These are phyloP conservation scores for Amiota communis DNA, from an alignment of 2,888 invertebrate genomes.

Conservation along the genomic window DNA sequence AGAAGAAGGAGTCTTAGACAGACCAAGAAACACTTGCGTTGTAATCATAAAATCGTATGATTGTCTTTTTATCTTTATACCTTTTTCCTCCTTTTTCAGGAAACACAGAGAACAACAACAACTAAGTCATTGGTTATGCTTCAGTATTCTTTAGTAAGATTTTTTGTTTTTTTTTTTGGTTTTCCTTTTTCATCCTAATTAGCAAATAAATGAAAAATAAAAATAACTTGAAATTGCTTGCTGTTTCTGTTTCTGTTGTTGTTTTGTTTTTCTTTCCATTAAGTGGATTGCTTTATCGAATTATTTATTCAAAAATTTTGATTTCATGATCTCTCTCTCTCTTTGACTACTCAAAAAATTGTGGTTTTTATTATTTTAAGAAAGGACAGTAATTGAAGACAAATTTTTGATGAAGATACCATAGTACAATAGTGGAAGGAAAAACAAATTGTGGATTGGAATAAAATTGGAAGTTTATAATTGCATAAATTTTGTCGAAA, in stretches of 20 bases:
- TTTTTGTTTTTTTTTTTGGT: not conserved
- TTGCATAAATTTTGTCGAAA: no score
- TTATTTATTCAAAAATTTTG: not conserved
- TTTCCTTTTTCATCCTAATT: not conserved
- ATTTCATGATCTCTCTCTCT: no score
- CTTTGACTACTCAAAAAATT: no score
- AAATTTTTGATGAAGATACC: no score
- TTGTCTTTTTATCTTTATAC: constrained; percentile 20
- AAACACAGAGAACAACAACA: not conserved
- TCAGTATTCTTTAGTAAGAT: not conserved
- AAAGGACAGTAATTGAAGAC: no score
- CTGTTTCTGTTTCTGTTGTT: not conserved
- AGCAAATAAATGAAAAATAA: constrained; percentile 3
- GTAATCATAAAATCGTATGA: constrained; percentile 14
- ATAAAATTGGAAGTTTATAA: no score
- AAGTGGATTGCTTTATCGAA: not conserved
- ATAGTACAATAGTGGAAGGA: no score
- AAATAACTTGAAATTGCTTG: not conserved
- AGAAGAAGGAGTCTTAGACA: no score
- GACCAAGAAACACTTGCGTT: not conserved
- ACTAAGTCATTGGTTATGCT: not conserved
- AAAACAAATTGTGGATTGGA: no score
- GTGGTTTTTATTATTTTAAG: no score
- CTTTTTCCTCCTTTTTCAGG: not conserved
- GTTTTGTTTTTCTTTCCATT: not conserved